Evolutionary conservation across 2,888 invertebrate species (phyloP).

Genomic region (Tetranychus piercei): DNA sequence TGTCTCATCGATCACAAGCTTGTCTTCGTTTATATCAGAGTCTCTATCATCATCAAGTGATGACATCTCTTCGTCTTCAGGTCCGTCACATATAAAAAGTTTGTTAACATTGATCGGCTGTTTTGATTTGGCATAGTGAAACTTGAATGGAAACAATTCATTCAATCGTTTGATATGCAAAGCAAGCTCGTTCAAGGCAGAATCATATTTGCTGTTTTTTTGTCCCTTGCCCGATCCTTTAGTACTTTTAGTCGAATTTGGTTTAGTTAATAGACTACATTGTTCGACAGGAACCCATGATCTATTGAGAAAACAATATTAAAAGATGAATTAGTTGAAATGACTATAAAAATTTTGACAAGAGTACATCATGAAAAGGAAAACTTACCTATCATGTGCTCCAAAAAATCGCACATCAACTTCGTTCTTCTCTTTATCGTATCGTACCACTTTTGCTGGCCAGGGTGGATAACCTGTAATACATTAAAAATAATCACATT

Average conservation of each 20-base stretch:
- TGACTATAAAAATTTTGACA: neutral
- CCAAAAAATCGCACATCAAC: slow-evolving; percentile 87
- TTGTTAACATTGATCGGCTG: slow-evolving; percentile 45
- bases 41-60: neutral
- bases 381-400: slow-evolving; percentile 49
- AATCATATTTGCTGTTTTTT: slow-evolving; percentile 40
- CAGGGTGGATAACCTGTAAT: slow-evolving; percentile 75
- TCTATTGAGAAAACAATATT: slow-evolving; percentile 32
- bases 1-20: neutral
- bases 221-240: neutral
- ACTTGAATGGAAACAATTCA: slow-evolving; percentile 46
- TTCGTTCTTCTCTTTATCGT: slow-evolving; percentile 32
- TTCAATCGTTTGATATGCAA: slow-evolving; percentile 53
- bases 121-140: slow-evolving; percentile 52
- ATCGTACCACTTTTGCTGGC: slow-evolving; percentile 56
- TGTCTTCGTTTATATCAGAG: neutral
- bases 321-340: neutral
- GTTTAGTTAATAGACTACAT: slow-evolving; percentile 60
- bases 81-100: slow-evolving; percentile 13
- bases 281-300: slow-evolving; percentile 72
- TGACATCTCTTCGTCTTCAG: neutral
- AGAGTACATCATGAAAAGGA: neutral
- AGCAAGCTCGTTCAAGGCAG: slow-evolving; percentile 51
- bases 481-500: neutral
- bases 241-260: slow-evolving; percentile 34